Conservation (phyloP, 1,140 invertebrate species). For the Stratiolaelaps scimitus region DNA sequence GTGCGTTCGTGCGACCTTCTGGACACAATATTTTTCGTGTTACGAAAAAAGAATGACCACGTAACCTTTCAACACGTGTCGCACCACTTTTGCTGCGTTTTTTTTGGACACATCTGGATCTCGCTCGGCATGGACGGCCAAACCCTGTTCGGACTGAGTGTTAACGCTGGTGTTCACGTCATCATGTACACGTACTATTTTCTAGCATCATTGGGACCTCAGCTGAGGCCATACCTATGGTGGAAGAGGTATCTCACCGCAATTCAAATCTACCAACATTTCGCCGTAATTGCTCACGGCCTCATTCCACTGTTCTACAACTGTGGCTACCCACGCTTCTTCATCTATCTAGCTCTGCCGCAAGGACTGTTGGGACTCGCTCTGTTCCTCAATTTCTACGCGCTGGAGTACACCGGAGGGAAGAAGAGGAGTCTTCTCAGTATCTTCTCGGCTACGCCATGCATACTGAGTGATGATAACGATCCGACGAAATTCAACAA, state of each 20-base stretch:
- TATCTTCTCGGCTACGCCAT: not conserved
- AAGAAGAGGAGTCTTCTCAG: not conserved
- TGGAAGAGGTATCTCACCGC: conserved; percentile 44
- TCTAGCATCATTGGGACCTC: conserved; percentile 40
- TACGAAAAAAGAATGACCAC: conserved; percentile 73
- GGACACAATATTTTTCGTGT: conserved; percentile 80
- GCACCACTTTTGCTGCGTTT: conserved; percentile 60
- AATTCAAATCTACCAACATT: conserved; percentile 30
- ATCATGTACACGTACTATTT: conserved; percentile 44
- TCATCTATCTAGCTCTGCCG: conserved; percentile 74
- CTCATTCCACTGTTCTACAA: conserved; percentile 81
- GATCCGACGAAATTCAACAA: conserved; percentile 7
- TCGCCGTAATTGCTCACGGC: conserved; percentile 51
- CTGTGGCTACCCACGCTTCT: conserved; percentile 82
- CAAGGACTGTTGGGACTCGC: conserved; percentile 82
- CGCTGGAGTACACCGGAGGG: conserved; percentile 55
- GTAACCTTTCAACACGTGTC: conserved; percentile 79
- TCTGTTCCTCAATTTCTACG: conserved; percentile 81
- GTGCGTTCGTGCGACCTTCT: conserved; percentile 85
- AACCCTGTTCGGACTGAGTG: conserved; percentile 67
- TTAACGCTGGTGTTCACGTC: conserved; percentile 59
- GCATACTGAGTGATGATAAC: not conserved
- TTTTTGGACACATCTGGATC: conserved; percentile 36
- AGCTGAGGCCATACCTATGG: conserved; percentile 43
- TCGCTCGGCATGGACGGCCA: conserved; percentile 51